Percentiles rank a stretch among this genome's conserved stretches.
These are phyloP conservation scores for Neoseiulus cucumeris DNA, from an alignment of 1,140 invertebrate species.

Conservation along the genomic window DNA sequence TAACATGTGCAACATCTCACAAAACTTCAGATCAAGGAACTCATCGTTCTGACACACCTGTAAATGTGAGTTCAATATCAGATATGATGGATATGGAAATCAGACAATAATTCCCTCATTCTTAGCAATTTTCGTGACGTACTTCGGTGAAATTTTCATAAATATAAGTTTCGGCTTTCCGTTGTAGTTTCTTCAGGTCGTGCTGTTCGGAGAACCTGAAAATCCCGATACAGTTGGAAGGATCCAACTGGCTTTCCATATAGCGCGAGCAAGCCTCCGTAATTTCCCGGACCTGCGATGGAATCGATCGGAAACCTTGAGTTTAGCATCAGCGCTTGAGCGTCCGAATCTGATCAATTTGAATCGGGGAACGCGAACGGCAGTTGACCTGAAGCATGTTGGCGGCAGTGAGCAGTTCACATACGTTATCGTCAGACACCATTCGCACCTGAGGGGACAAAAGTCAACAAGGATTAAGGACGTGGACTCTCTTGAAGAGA, in stretches of 20 bases:
- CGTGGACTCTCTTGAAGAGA: no score
- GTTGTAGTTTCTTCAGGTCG: neutral
- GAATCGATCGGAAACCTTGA: no score
- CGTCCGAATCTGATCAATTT: no score
- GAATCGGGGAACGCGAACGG: no score
- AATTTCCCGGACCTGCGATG: neutral
- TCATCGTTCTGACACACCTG: neutral
- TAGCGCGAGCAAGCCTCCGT: neutral
- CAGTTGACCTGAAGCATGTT: neutral
- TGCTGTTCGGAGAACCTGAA: neutral
- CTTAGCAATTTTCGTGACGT: neutral
- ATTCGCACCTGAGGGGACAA: neutral
- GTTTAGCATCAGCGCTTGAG: no score
- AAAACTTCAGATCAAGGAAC: neutral
- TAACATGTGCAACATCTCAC: conserved; percentile 5
- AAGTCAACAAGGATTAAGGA: neutral
- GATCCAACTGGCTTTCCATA: conserved; percentile 3
- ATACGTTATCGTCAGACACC: neutral
- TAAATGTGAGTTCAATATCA: neutral
- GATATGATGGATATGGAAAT: no score
- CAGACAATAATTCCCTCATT: no score
- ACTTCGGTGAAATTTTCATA: neutral
- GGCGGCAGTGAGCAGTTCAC: neutral
- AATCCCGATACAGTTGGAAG: conserved; percentile 3
- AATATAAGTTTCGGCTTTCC: neutral